Evolutionary conservation across 2,113 vertebrate species (phyloP).

Genomic region (Naja naja): DNA sequence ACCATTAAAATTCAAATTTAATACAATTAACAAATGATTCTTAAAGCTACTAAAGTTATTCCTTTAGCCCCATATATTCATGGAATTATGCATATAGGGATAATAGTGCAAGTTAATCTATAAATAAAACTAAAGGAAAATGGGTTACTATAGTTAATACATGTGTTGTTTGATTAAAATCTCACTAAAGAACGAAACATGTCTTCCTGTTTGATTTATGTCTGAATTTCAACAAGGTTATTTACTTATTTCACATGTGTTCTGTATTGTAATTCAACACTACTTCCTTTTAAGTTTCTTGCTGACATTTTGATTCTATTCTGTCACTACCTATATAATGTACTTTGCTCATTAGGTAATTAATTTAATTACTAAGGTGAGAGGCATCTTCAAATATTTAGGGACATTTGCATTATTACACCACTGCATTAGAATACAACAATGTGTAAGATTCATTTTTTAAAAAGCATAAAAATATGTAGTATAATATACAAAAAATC

Average conservation of each 20-base stretch:
- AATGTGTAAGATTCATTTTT: background rate
- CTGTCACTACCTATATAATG: background rate
- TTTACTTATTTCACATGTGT: background rate
- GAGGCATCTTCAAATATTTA: conserved; percentile 33
- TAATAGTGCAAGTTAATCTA: background rate
- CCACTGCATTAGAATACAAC: background rate
- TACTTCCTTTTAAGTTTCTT: background rate
- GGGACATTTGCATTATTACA: conserved; percentile 4
- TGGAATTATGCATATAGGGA: background rate
- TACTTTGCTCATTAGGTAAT: background rate
- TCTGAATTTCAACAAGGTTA: background rate
- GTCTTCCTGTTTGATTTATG: background rate
- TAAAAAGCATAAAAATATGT: background rate
- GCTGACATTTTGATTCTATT: background rate
- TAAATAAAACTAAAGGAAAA: background rate
- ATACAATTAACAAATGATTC: background rate
- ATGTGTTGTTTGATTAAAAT: background rate
- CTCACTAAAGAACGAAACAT: background rate
- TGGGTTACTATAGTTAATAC: background rate
- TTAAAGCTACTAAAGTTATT: background rate
- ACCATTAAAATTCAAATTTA: background rate
- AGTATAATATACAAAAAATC: background rate
- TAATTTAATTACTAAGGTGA: conserved; percentile 42
- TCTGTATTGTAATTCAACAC: background rate
- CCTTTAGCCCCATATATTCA: background rate